These are phyloP conservation scores for Indicator indicator DNA, from an alignment of 2,113 vertebrate genomes.

Conservation along the genomic window DNA sequence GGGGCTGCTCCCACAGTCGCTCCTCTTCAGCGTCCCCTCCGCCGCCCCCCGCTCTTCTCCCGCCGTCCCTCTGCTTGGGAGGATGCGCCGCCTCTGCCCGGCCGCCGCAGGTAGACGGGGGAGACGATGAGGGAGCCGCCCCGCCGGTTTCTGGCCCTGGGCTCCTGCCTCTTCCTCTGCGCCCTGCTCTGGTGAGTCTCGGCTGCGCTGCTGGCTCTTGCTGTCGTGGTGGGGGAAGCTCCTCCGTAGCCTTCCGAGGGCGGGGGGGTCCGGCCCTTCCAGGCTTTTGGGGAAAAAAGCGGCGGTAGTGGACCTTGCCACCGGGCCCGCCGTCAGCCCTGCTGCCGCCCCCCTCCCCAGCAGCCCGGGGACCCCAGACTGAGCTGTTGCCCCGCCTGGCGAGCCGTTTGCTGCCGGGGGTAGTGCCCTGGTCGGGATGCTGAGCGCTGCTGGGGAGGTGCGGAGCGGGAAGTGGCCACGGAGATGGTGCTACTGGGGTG, in stretches of 20 bases:
- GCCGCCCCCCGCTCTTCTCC: background rate
- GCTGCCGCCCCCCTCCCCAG: background rate
- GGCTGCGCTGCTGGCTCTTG: background rate
- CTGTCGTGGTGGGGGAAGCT: no score
- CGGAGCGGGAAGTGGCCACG: background rate
- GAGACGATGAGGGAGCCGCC: slow-evolving; percentile 76
- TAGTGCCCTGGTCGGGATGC: background rate
- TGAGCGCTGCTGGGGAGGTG: background rate
- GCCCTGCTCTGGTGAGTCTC: slow-evolving; percentile 72
- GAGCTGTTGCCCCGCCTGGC: background rate
- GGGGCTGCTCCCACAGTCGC: background rate
- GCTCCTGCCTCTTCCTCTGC: slow-evolving; percentile 72
- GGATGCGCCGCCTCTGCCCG: slow-evolving; percentile 74
- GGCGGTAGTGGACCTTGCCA: no score
- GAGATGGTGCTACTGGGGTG: accelerated
- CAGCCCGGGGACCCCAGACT: background rate
- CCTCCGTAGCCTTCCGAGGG: background rate
- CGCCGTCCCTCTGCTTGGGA: background rate
- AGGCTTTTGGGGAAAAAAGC: no score
- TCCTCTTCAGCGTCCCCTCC: background rate
- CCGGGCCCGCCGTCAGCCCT: background rate
- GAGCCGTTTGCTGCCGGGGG: background rate
- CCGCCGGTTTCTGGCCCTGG: slow-evolving; percentile 71
- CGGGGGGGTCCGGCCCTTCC: no score
- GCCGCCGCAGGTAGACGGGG: slow-evolving; percentile 52